A percentile compares a stretch with the other conserved stretches of the same genome.
phyloP scores from a whole-genome alignment of 2,888 invertebrate species.

The Drosophila affinis region DNA sequence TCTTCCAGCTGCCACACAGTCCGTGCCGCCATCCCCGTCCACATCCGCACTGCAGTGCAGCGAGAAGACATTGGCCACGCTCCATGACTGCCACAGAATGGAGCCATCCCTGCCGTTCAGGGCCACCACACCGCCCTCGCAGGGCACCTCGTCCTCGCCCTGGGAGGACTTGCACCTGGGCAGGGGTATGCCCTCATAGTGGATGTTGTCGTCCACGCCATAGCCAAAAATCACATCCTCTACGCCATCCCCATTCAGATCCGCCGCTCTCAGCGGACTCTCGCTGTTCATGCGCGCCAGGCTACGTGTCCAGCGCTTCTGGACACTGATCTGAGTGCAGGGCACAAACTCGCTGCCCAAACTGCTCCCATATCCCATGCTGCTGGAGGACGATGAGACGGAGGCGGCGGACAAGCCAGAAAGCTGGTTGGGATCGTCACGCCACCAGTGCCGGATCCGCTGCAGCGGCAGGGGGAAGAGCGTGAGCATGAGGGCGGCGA shows the following conservation, averaged over 20 bases:
- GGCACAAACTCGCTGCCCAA: conserved; percentile 82
- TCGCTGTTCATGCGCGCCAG: conserved; percentile 90
- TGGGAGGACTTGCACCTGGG: conserved; percentile 86
- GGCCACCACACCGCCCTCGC: conserved; percentile 90
- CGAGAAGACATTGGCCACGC: conserved; percentile 89
- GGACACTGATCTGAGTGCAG: conserved; percentile 83
- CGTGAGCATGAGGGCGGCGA: conserved; percentile 87
- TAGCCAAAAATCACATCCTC: conserved; percentile 91
- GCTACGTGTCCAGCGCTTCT: conserved; percentile 87
- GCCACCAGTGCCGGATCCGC: conserved; percentile 86
- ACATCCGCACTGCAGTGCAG: conserved; percentile 89
- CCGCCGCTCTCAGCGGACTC: conserved; percentile 88
- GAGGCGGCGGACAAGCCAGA: conserved; percentile 17
- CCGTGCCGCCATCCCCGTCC: conserved; percentile 87
- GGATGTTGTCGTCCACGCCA: conserved; percentile 86
- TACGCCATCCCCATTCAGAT: conserved; percentile 89
- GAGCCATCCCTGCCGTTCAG: conserved; percentile 89
- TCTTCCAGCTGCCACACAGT: conserved; percentile 90
- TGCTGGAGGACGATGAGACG: not conserved
- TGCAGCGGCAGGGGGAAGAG: conserved; percentile 87
- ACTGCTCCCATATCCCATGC: conserved; percentile 65
- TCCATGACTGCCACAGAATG: conserved; percentile 90
- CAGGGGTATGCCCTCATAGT: conserved; percentile 86
- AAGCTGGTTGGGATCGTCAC: conserved; percentile 55
- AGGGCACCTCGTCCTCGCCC: conserved; percentile 87